phyloP scores from a whole-genome alignment of 2,113 vertebrate species.

The Oceanites oceanicus region DNA sequence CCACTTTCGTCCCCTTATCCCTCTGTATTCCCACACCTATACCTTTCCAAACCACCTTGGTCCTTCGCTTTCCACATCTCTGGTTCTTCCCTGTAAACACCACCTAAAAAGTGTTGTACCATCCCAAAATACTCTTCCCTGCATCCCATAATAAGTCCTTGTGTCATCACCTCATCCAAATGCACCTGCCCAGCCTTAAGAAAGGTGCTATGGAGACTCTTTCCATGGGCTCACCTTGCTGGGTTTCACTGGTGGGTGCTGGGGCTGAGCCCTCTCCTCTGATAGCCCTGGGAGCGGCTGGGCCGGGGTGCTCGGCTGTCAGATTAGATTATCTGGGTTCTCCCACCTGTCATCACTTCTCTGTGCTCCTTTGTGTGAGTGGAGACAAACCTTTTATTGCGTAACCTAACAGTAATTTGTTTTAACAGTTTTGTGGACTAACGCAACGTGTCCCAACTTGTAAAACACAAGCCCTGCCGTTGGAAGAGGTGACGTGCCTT shows the following conservation, averaged over 20 bases:
- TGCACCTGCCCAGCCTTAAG: background rate
- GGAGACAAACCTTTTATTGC: background rate
- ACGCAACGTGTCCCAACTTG: background rate
- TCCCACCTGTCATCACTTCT: background rate
- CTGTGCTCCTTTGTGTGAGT: background rate
- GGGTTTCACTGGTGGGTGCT: background rate
- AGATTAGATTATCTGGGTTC: background rate
- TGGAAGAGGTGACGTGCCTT: background rate
- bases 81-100: background rate
- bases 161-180: background rate
- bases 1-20: background rate
- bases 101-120: background rate
- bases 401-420: background rate
- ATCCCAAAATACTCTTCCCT: background rate
- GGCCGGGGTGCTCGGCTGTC: accelerated
- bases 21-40: background rate
- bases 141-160: background rate
- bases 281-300: background rate
- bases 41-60: background rate
- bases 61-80: background rate
- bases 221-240: background rate
- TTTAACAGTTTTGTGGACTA: background rate
- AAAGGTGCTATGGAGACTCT: background rate
- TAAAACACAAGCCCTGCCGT: background rate
- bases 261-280: background rate